Conservation (phyloP, 2,113 vertebrate species). For the Macrotus californicus region DNA sequence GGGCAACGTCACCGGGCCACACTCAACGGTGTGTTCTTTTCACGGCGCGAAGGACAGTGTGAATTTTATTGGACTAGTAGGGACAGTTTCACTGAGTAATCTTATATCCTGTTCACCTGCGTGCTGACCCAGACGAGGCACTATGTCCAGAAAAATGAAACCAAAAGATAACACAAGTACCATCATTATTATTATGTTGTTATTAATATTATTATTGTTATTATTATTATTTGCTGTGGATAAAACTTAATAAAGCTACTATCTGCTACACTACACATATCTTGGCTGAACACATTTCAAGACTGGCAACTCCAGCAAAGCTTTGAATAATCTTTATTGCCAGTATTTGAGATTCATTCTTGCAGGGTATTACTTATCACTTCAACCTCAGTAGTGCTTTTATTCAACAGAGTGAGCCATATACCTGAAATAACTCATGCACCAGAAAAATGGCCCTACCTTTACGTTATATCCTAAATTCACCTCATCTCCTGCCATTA, state of each 20-base stretch:
- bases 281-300: conserved; percentile 21
- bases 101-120: neutral
- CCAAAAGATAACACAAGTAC: neutral
- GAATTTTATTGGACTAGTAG: neutral
- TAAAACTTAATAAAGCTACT: conserved; percentile 24
- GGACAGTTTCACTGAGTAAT: neutral
- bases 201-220: too few species aligned
- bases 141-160: neutral
- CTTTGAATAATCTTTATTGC: neutral
- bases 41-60: neutral
- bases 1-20: neutral
- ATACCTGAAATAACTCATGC: neutral
- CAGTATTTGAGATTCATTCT: neutral
- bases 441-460: neutral
- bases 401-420: neutral
- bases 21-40: neutral
- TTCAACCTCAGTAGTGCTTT: neutral
- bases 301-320: neutral
- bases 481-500: neutral
- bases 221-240: neutral
- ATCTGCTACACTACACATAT: neutral
- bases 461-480: neutral
- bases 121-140: neutral
- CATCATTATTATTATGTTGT: neutral
- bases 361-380: neutral